These are phyloP conservation scores for Erebia aethiops DNA, from an alignment of 2,888 invertebrate species.

Conservation along the genomic window DNA sequence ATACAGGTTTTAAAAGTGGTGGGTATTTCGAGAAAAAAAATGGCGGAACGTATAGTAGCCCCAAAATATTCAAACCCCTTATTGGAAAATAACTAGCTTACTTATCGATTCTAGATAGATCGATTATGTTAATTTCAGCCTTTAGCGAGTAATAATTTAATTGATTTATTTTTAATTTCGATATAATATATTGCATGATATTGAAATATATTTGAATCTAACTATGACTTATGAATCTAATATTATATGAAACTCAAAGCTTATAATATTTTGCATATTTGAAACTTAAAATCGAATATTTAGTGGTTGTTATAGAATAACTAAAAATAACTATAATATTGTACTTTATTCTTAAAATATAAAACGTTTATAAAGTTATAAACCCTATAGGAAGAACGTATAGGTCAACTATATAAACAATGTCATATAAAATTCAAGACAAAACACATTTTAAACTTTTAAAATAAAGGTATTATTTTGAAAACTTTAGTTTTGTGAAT, in stretches of 20 bases:
- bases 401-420: background rate
- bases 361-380: background rate
- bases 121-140: background rate
- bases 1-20: no score
- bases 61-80: no score
- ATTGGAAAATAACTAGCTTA: background rate
- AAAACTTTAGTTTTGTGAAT: background rate
- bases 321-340: constrained; percentile 2
- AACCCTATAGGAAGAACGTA: background rate
- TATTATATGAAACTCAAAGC: background rate
- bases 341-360: background rate
- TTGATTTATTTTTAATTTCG: background rate
- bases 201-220: constrained; percentile 1
- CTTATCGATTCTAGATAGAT: background rate
- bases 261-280: background rate
- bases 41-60: no score
- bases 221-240: background rate
- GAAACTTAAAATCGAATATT: constrained; percentile 7
- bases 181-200: background rate
- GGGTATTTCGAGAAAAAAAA: no score
- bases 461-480: background rate
- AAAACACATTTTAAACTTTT: background rate
- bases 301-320: background rate
- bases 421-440: background rate
- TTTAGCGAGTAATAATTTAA: background rate